These are phyloP conservation scores for Papilio helenus DNA, from an alignment of 1,140 invertebrate species.

Conservation along the genomic window DNA sequence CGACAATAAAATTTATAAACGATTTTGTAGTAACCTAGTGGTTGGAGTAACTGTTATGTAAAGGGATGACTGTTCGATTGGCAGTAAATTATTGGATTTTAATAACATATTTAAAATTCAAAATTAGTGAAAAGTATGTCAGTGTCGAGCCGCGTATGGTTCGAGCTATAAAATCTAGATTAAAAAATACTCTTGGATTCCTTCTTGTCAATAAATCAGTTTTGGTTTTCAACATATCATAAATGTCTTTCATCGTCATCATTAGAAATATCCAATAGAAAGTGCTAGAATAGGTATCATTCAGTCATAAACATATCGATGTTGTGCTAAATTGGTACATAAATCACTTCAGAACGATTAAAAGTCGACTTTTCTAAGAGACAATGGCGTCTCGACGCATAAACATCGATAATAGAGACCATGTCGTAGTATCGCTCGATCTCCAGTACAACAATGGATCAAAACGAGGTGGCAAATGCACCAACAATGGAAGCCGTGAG, in stretches of 20 bases:
- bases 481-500: conserved; percentile 46
- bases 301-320: conserved; percentile 17
- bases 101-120: background rate
- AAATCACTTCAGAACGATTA: conserved; percentile 29
- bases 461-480: conserved; percentile 51
- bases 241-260: background rate
- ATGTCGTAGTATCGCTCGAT: conserved; percentile 42
- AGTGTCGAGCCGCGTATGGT: no score
- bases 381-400: conserved; percentile 42
- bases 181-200: no score
- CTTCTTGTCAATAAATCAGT: background rate
- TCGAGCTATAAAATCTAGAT: no score
- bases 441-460: conserved; percentile 55
- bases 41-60: background rate
- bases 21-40: background rate
- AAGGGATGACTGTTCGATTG: background rate
- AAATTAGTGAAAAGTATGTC: no score
- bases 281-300: background rate
- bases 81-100: background rate
- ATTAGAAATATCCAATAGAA: background rate
- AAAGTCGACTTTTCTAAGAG: conserved; percentile 39
- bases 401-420: conserved; percentile 42
- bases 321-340: conserved; percentile 26
- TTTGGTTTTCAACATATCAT: background rate
- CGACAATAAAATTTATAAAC: conserved; percentile 24